A percentile compares a stretch with the other conserved stretches of the same genome.
phyloP scores from a whole-genome alignment of 2,797 vertebrate species.

The Clangula hyemalis region DNA sequence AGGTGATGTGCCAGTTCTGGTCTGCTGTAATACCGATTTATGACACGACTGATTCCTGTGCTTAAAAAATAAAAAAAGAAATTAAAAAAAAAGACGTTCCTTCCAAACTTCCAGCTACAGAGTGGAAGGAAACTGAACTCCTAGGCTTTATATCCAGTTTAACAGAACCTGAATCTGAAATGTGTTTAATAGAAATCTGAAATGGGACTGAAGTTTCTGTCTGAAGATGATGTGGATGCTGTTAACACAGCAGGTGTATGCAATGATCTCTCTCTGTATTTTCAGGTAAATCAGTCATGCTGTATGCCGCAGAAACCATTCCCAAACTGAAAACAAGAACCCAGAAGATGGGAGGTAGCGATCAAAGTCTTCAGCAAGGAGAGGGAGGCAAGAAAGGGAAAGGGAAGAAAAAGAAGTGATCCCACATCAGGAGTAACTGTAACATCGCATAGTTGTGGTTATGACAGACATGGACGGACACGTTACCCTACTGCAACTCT shows the following conservation, averaged over 20 bases:
- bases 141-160: background rate
- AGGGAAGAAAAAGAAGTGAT: slow-evolving; percentile 94
- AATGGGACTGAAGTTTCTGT: background rate
- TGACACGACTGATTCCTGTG: background rate
- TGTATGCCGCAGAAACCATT: slow-evolving; percentile 95
- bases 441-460: background rate
- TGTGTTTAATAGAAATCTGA: background rate
- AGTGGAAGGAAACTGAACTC: background rate
- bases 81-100: background rate
- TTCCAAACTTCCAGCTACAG: background rate
- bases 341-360: slow-evolving; percentile 89
- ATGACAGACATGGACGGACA: background rate
- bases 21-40: background rate
- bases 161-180: background rate
- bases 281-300: slow-evolving; percentile 92
- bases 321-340: slow-evolving; percentile 95
- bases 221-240: background rate
- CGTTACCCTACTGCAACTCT: background rate
- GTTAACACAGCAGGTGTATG: background rate
- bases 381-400: slow-evolving; percentile 96
- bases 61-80: background rate
- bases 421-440: background rate
- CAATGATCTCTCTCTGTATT: slow-evolving; percentile 1
- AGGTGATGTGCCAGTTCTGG: background rate
- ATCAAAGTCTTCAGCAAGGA: slow-evolving; percentile 87